phyloP scores from a whole-genome alignment of 2,888 invertebrate genomes.

The Pseudanteris insignis region DNA sequence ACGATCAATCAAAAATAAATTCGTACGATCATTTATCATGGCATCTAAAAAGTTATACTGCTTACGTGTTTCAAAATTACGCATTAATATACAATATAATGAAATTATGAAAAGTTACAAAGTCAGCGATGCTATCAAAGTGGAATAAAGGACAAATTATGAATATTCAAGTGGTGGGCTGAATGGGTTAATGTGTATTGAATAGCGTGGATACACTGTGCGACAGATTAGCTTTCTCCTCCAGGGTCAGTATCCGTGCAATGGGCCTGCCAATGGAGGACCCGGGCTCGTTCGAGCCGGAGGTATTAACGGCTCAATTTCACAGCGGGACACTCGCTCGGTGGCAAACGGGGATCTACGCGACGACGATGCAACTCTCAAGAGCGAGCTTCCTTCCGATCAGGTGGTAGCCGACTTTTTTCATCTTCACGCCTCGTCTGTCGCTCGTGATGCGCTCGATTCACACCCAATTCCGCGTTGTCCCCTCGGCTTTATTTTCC shows the following conservation, averaged over 20 bases:
- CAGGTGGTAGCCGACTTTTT: conserved; percentile 39
- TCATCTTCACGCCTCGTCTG: conserved; percentile 41
- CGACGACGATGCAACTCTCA: conserved; percentile 34
- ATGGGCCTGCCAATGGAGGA: conserved; percentile 28
- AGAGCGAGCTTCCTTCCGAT: conserved; percentile 42
- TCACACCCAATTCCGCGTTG: conserved; percentile 43
- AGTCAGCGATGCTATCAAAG: too few relatives aligned
- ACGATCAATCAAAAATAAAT: too few relatives aligned
- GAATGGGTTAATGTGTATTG: conserved; percentile 3
- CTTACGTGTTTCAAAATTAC: neutral
- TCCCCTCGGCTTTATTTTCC: conserved; percentile 27
- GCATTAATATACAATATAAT: too few relatives aligned
- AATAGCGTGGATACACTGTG: conserved; percentile 20
- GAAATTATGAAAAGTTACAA: too few relatives aligned
- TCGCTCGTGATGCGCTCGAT: conserved; percentile 37
- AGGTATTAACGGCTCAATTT: conserved; percentile 64
- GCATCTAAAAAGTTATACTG: neutral
- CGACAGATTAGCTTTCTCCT: conserved; percentile 26
- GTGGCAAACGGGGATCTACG: conserved; percentile 29
- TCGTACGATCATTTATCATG: too few relatives aligned
- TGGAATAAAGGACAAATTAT: neutral
- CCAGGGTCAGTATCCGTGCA: conserved; percentile 29
- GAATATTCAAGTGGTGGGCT: neutral
- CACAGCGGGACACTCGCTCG: conserved; percentile 51
- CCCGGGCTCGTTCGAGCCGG: conserved; percentile 28